Percentiles rank a stretch among this genome's conserved stretches.
Conservation (phyloP, 2,113 vertebrate genomes). For the Micronisus gabar region DNA sequence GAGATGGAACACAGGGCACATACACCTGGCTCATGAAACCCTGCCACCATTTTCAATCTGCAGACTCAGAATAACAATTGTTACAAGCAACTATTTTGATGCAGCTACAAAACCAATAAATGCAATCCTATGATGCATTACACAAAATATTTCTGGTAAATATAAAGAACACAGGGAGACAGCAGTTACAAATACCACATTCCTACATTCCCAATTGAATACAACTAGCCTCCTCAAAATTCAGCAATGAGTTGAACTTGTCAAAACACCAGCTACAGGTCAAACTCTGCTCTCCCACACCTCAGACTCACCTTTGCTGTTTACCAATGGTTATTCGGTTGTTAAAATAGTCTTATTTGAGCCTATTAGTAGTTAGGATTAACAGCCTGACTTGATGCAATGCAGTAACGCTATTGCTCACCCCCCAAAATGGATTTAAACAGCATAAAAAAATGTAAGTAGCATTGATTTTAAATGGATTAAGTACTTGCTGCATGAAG, state of each 20-base stretch:
- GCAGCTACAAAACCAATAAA: neutral
- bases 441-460: neutral
- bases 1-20: neutral
- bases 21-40: neutral
- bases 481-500: neutral
- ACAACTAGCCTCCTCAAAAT: neutral
- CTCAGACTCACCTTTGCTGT: neutral
- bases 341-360: neutral
- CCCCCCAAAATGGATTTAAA: neutral
- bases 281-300: neutral
- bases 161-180: neutral
- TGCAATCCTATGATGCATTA: neutral
- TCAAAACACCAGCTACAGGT: neutral
- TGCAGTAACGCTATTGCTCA: neutral
- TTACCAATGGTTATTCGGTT: neutral
- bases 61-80: neutral
- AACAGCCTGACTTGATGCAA: neutral
- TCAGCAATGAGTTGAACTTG: neutral
- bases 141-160: neutral
- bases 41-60: neutral
- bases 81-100: neutral
- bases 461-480: neutral
- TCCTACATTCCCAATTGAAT: neutral
- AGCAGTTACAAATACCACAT: neutral
- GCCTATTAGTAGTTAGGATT: neutral